Conservation (phyloP, 35 echinoderm and acorn worm species). For the Strongylocentrotus purpuratus region DNA sequence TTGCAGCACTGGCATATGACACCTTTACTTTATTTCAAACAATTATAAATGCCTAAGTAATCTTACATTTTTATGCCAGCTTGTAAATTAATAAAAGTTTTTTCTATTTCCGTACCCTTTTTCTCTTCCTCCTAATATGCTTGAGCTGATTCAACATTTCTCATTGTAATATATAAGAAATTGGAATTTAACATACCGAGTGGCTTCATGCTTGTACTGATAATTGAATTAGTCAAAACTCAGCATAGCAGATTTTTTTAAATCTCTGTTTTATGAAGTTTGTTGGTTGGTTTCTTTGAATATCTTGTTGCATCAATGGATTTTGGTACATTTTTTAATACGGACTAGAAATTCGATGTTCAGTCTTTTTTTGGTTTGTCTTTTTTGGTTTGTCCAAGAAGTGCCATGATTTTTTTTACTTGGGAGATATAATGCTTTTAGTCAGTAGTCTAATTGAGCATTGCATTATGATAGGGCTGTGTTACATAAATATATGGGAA, state of each 20-base stretch:
- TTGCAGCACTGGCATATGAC: not conserved
- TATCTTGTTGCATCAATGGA: not conserved
- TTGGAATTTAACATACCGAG: too few species aligned
- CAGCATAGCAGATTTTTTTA: not conserved
- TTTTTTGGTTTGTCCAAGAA: not conserved
- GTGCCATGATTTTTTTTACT: not conserved
- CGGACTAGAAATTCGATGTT: not conserved
- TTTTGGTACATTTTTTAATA: not conserved
- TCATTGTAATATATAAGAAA: not conserved
- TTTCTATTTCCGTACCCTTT: not conserved
- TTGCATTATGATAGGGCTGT: not conserved
- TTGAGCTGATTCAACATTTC: too few species aligned
- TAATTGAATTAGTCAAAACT: not conserved
- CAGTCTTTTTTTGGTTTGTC: not conserved
- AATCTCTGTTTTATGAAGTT: not conserved
- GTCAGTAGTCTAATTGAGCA: not conserved
- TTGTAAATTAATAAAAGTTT: not conserved
- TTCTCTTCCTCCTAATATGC: too few species aligned
- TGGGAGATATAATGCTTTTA: not conserved
- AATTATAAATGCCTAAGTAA: too few species aligned
- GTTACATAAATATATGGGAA: too few species aligned
- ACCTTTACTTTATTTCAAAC: too few species aligned
- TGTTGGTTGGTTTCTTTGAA: not conserved
- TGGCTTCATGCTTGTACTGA: not conserved
- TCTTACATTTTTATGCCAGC: not conserved